Evolutionary conservation across 2,888 invertebrate genomes (phyloP).

Genomic region (Drosophila anomalata): DNA sequence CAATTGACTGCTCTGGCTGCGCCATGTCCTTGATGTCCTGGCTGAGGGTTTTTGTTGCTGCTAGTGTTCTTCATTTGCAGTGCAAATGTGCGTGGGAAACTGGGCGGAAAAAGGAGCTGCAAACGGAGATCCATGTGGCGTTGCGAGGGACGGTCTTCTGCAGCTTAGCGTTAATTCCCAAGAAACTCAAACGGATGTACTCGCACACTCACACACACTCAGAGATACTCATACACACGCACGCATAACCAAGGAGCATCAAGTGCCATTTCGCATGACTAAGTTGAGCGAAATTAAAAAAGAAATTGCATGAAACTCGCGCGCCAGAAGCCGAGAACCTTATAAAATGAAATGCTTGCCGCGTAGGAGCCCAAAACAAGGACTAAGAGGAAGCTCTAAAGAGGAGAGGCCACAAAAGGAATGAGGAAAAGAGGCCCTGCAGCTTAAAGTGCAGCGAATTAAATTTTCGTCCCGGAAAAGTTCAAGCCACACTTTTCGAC

Average conservation of each 20-base stretch:
- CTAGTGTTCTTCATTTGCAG: constrained; percentile 44
- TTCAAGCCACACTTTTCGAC: constrained; percentile 17
- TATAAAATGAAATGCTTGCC: constrained; percentile 49
- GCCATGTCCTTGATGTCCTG: constrained; percentile 3
- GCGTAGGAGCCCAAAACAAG: constrained; percentile 34
- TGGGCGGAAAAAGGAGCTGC: constrained; percentile 9
- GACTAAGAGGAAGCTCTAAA: constrained; percentile 12
- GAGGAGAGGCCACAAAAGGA: constrained; percentile 8
- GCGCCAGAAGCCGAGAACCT: constrained; percentile 21
- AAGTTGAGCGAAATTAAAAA: constrained; percentile 74
- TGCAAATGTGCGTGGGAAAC: constrained; percentile 40
- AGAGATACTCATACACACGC: constrained; percentile 18
- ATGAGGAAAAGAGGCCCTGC: constrained; percentile 21
- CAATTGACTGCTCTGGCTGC: constrained; percentile 52
- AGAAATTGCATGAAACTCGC: constrained; percentile 52
- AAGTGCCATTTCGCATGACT: constrained; percentile 76
- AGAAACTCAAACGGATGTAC: constrained; percentile 53
- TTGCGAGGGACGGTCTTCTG: constrained; percentile 30
- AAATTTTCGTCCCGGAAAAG: constrained; percentile 42
- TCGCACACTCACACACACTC: constrained; percentile 13
- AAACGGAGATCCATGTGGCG: constrained; percentile 11
- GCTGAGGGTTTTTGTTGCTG: constrained; percentile 13
- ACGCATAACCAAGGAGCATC: constrained; percentile 47
- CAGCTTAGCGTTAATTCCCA: constrained; percentile 75
- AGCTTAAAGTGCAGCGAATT: constrained; percentile 70